Conservation (phyloP, 2,797 vertebrate species). For the Harpagifer antarcticus region DNA sequence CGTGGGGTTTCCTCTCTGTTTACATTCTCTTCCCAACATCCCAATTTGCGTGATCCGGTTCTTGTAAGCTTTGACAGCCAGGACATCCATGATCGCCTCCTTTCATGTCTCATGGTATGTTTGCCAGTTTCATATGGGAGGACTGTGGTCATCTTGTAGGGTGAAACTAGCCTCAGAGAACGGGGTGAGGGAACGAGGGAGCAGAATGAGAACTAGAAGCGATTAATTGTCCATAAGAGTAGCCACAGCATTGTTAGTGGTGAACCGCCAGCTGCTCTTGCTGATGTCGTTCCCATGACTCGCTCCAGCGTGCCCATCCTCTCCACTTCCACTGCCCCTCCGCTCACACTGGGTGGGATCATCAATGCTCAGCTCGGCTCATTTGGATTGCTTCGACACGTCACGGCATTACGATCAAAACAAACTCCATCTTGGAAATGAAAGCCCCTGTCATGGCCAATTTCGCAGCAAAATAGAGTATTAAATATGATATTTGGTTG, state of each 20-base stretch:
- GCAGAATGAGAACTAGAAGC: conserved; percentile 80
- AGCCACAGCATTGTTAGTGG: conserved; percentile 86
- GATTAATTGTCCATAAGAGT: conserved; percentile 85
- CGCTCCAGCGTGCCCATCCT: conserved; percentile 71
- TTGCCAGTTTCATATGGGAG: conserved; percentile 67
- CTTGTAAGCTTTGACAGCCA: conserved; percentile 60
- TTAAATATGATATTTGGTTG: conserved; percentile 48
- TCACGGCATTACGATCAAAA: conserved; percentile 60
- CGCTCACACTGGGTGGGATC: conserved; percentile 75
- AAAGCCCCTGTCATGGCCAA: conserved; percentile 29
- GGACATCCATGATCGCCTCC: conserved; percentile 53
- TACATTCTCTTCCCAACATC: conserved; percentile 39
- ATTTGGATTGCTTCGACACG: conserved; percentile 42
- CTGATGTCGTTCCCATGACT: conserved; percentile 84
- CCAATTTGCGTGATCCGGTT: conserved; percentile 43
- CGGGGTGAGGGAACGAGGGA: conserved; percentile 46
- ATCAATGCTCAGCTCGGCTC: conserved; percentile 50
- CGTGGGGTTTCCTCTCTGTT: conserved; percentile 26
- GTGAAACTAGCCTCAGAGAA: conserved; percentile 61
- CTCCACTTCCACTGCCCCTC: conserved; percentile 67
- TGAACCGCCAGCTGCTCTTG: conserved; percentile 82
- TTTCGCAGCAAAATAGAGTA: conserved; percentile 33
- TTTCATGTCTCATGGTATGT: conserved; percentile 70
- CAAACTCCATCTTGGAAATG: conserved; percentile 65
- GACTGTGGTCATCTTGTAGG: conserved; percentile 65